A percentile compares a stretch with the other conserved stretches of the same genome.
Evolutionary conservation across 2,113 vertebrate genomes (phyloP).

Genomic region (Megaceryle maxima): DNA sequence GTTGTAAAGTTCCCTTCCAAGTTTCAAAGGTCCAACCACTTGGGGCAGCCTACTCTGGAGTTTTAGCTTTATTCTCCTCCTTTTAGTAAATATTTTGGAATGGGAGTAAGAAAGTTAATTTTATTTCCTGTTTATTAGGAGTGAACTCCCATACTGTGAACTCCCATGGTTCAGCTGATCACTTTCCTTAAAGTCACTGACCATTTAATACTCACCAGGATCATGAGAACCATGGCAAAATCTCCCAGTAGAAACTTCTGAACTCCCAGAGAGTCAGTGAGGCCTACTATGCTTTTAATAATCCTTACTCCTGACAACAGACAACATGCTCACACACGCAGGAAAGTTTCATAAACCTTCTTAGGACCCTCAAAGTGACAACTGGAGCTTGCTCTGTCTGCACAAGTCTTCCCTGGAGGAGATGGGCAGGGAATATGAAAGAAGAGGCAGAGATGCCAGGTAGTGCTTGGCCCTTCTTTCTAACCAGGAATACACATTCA

Average conservation of each 20-base stretch:
- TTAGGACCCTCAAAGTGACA: not conserved
- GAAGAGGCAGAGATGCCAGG: not conserved
- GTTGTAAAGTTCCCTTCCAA: slow-evolving; percentile 47
- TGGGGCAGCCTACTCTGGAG: not conserved
- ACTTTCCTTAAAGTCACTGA: not conserved
- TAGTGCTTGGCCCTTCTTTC: not conserved
- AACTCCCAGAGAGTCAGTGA: not conserved
- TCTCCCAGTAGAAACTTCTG: not conserved
- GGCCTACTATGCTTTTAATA: not conserved
- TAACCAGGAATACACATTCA: not conserved
- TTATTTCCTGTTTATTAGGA: slow-evolving; percentile 35
- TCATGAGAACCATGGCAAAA: not conserved
- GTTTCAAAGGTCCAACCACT: slow-evolving; percentile 39
- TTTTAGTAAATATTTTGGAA: slow-evolving; percentile 33
- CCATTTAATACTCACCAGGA: not conserved
- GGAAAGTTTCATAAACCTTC: not conserved
- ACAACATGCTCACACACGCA: rapidly evolving
- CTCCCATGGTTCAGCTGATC: not conserved
- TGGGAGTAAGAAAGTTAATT: not conserved
- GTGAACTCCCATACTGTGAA: not conserved
- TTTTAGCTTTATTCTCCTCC: not conserved
- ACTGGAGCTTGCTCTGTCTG: not conserved
- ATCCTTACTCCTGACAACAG: not conserved
- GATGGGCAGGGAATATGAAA: not conserved
- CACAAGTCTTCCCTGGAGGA: not conserved